Conservation (phyloP, 1,140 invertebrate genomes). For the Mactra quadrangularis region DNA sequence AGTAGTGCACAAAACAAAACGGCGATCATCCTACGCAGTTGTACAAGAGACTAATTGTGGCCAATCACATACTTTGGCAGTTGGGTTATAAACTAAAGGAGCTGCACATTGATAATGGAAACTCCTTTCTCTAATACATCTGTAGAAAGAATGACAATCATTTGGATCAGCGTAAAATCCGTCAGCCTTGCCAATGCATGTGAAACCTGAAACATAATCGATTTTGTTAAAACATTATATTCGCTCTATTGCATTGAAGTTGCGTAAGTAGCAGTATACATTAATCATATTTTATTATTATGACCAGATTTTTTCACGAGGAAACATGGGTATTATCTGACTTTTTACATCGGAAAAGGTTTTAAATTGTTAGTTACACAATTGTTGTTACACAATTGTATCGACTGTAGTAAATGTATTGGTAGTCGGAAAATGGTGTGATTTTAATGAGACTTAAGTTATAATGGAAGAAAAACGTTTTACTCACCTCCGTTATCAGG, state of each 20-base stretch:
- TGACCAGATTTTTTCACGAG: background rate
- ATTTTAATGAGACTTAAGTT: too few relatives aligned
- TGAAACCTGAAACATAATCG: slow-evolving; percentile 42
- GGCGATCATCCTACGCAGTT: too few relatives aligned
- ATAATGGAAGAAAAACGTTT: too few relatives aligned
- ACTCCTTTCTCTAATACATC: slow-evolving; percentile 25
- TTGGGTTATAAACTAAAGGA: slow-evolving; percentile 61
- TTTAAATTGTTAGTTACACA: too few relatives aligned
- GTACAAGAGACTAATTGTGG: slow-evolving; percentile 43
- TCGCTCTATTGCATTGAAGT: background rate
- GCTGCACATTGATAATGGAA: slow-evolving; percentile 62
- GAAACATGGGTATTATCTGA: background rate
- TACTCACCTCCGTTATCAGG: too few relatives aligned
- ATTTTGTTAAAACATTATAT: too few relatives aligned
- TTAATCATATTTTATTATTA: background rate
- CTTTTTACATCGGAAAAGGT: too few relatives aligned
- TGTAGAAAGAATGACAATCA: slow-evolving; percentile 22
- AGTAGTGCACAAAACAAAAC: too few relatives aligned
- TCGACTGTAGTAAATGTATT: too few relatives aligned
- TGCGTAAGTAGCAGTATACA: background rate
- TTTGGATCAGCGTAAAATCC: slow-evolving; percentile 49
- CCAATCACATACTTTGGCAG: slow-evolving; percentile 64
- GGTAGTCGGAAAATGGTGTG: too few relatives aligned
- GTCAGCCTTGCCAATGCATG: slow-evolving; percentile 15
- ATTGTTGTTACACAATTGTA: too few relatives aligned